Evolutionary conservation across 1,140 invertebrate genomes (phyloP), one percentile per base, ranked within the genome.

Genomic region (Drosophila punjabiensis): DNA sequence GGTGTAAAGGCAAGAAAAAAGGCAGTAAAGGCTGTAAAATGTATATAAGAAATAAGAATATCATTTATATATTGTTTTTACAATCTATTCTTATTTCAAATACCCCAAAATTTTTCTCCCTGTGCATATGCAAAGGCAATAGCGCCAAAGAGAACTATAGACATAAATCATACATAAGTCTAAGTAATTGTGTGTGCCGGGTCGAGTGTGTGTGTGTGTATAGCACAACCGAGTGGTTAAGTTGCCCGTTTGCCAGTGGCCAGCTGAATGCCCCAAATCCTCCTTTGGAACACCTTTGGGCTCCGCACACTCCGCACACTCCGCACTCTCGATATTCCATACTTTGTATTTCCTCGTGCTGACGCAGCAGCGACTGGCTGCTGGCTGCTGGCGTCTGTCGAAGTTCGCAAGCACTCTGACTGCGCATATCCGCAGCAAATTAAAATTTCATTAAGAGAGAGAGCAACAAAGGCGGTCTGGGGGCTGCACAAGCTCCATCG

Each of bases 401-500:
- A 82, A 84, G 88, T 80, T 88, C 70, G 71, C 76, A 76, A 79
- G 64, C 76, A 59, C 70, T 64, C 83, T 91, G 88, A 91, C 88
- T 88, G 79, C 81, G 88, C 88, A 91, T 91, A 88, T 91, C 88
- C 88, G 81, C 79, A 85, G 70, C 89, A 91, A 91, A 91, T 91
- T 91, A 91, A 91, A 91, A 85, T 88, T 91, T 85, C 79, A 91
- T 91, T 78, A 85, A 58, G 83, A 84, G 84, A 52, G 76, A 77
- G 81, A 39, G 53, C 81, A 83, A 81, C 81, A 81, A 55, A 53
- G 81, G 70, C 78, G 84, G 84, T 16, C 48, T 16, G 48, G 14
- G 10, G 10, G 48, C 16, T 33, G 50, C 18, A 56, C 18, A 35
- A 37, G 53, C 53, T 55, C 33, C 32, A 18, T 18, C 18, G 43